phyloP scores from a whole-genome alignment of 2,113 vertebrate species.

The Corynorhinus townsendii region DNA sequence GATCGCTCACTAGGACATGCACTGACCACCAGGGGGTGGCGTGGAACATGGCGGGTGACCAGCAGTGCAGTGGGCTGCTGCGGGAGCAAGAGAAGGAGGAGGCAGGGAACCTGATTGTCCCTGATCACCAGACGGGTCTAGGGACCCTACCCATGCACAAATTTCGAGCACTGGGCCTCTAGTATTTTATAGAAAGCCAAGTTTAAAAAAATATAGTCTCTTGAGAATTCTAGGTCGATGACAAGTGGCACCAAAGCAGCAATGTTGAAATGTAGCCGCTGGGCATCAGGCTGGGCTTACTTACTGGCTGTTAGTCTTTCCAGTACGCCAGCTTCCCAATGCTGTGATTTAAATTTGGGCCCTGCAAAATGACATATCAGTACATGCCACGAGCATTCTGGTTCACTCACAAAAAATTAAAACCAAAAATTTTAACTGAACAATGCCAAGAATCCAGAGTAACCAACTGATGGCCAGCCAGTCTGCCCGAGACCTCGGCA shows the following conservation, averaged over 20 bases:
- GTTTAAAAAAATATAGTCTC: background rate
- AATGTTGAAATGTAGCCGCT: background rate
- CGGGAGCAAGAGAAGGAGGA: too few relatives aligned
- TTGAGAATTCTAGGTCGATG: background rate
- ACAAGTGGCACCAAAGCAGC: background rate
- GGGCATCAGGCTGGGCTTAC: background rate
- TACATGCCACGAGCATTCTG: background rate
- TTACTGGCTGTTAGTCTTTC: background rate
- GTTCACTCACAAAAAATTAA: background rate
- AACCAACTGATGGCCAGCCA: background rate
- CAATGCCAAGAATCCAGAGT: background rate
- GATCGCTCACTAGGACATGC: too few relatives aligned
- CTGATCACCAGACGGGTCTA: too few relatives aligned
- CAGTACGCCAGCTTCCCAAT: background rate
- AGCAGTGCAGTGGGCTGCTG: too few relatives aligned
- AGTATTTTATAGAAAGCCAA: background rate
- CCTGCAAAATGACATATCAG: background rate
- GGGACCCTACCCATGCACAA: too few relatives aligned
- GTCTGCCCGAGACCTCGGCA: background rate
- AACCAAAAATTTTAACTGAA: background rate
- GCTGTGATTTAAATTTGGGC: background rate
- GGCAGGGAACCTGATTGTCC: too few relatives aligned
- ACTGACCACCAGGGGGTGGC: too few relatives aligned
- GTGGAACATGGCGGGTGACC: too few relatives aligned
- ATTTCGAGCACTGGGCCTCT: too few relatives aligned